Evolutionary conservation across 2,888 invertebrate genomes (phyloP).

Genomic region (Mythimna lalbum): DNA sequence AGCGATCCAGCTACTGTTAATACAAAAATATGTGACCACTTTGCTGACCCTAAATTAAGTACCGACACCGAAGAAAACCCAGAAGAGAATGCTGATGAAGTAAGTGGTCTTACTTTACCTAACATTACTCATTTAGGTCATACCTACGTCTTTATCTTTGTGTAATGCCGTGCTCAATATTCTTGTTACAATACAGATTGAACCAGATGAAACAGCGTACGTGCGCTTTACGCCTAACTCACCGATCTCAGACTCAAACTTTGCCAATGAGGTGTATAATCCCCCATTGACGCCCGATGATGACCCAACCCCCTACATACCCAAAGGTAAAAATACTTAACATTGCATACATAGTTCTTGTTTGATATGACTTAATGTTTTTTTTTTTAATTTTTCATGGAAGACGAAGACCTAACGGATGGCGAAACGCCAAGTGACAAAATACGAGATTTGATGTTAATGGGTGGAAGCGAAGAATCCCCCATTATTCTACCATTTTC

Average conservation of each 20-base stretch:
- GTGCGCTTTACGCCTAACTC: conserved; percentile 94
- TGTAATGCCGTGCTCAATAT: background rate
- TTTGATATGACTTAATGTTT: background rate
- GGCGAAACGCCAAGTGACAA: conserved; percentile 82
- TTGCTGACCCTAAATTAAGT: conserved; percentile 81
- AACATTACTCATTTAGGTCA: background rate
- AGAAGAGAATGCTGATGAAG: conserved; percentile 72
- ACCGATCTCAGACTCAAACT: conserved; percentile 92
- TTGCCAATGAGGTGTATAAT: conserved; percentile 95
- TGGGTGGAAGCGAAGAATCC: conserved; percentile 79
- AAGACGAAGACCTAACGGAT: conserved; percentile 66
- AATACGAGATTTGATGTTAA: conserved; percentile 81
- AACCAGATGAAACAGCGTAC: conserved; percentile 94
- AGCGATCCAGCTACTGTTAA: conserved; percentile 83
- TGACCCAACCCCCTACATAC: conserved; percentile 77
- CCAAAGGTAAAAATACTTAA: conserved; percentile 74
- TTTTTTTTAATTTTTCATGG: conserved; percentile 37
- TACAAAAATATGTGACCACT: conserved; percentile 84
- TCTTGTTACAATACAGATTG: conserved; percentile 76
- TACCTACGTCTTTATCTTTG: background rate
- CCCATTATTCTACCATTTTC: conserved; percentile 83
- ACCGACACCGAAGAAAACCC: conserved; percentile 67
- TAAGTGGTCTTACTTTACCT: conserved; percentile 63
- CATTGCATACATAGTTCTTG: background rate
- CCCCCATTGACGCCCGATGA: conserved; percentile 92